phyloP scores from a whole-genome alignment of 2,797 vertebrate species.

The Jordanella pulchra region DNA sequence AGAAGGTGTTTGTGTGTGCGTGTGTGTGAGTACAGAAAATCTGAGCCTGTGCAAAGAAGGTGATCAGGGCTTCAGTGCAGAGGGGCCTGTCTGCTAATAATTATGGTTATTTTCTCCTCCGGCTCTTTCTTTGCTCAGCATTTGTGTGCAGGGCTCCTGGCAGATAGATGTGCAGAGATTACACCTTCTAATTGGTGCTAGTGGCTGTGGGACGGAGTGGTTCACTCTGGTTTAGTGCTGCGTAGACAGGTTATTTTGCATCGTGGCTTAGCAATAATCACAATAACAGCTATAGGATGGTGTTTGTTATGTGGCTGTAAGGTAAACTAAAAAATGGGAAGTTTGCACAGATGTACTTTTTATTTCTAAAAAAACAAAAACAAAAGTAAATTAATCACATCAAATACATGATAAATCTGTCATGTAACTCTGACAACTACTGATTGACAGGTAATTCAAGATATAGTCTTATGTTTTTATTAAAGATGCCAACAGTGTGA shows the following conservation, averaged over 20 bases:
- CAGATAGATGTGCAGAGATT: constrained; percentile 78
- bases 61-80: constrained; percentile 68
- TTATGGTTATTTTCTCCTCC: constrained; percentile 68
- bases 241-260: constrained; percentile 54
- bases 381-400: background rate
- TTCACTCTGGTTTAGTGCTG: constrained; percentile 65
- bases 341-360: background rate
- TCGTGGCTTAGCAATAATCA: constrained; percentile 55
- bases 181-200: constrained; percentile 72
- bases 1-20: constrained; percentile 30
- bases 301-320: constrained; percentile 36
- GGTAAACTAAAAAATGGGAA: constrained; percentile 23
- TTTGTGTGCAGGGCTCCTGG: constrained; percentile 66
- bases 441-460: no score
- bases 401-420: constrained; percentile 1
- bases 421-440: background rate
- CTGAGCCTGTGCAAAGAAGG: constrained; percentile 56
- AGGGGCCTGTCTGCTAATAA: constrained; percentile 66
- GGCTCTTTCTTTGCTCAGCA: constrained; percentile 63
- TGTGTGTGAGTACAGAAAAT: constrained; percentile 37
- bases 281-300: constrained; percentile 45
- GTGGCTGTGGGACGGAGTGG: constrained; percentile 55
- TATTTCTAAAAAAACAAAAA: background rate
- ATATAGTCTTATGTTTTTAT: no score
- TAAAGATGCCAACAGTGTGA: no score